These are phyloP conservation scores for Acanthurus tractus DNA, from an alignment of 2,797 vertebrate species.

Conservation along the genomic window DNA sequence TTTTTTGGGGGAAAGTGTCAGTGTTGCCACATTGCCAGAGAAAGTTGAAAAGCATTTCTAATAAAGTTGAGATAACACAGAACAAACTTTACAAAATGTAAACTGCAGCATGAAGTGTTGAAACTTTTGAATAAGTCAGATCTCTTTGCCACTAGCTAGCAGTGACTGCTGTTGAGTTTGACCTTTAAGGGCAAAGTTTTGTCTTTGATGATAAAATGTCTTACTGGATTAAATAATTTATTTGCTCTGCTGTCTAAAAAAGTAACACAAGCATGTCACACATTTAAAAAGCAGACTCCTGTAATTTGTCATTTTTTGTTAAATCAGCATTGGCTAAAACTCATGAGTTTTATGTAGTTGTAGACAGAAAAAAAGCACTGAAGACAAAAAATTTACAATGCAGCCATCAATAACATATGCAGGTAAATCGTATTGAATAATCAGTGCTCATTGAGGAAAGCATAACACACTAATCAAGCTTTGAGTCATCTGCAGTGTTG, in stretches of 20 bases:
- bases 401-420: slow-evolving; percentile 60
- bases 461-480: slow-evolving; percentile 45
- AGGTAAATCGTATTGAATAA: slow-evolving; percentile 57
- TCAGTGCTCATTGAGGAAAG: slow-evolving; percentile 49
- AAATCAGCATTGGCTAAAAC: background rate
- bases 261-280: background rate
- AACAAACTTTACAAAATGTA: background rate
- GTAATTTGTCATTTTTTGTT: background rate
- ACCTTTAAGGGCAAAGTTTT: background rate
- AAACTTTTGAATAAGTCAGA: background rate
- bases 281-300: background rate
- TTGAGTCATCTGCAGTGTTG: slow-evolving; percentile 18
- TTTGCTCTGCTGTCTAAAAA: background rate
- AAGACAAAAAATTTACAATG: slow-evolving; percentile 10
- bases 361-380: slow-evolving; percentile 2
- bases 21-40: background rate
- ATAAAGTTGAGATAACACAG: background rate
- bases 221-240: background rate
- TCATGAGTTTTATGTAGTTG: background rate
- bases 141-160: background rate
- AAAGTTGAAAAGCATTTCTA: background rate
- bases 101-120: background rate
- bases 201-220: background rate
- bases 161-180: background rate
- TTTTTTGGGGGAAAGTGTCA: background rate